These are phyloP conservation scores for Brachionus angularis DNA, from an alignment of 1,140 invertebrate genomes.

Conservation along the genomic window DNA sequence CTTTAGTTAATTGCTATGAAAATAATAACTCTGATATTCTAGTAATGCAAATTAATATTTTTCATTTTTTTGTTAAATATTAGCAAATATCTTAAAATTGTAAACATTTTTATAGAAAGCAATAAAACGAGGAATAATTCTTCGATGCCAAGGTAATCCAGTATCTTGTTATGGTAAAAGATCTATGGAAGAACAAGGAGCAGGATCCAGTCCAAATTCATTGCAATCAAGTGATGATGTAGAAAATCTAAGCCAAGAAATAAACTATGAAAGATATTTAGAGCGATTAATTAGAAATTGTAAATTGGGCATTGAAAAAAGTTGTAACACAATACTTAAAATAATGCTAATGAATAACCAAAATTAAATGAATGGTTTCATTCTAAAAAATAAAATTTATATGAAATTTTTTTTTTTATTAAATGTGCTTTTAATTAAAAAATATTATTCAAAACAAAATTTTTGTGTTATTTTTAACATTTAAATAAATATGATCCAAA, in stretches of 20 bases:
- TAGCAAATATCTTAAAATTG: too few species aligned
- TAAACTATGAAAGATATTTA: constrained; percentile 12
- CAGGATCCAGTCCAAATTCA: too few species aligned
- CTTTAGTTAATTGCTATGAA: too few species aligned
- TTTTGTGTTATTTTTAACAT: neutral
- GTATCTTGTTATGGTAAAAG: constrained; percentile 42
- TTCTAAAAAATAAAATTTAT: too few species aligned
- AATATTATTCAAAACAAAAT: neutral
- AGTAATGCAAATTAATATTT: too few species aligned
- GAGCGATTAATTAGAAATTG: constrained; percentile 26
- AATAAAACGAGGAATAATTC: constrained; percentile 35
- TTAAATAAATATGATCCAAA: too few species aligned
- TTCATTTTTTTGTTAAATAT: too few species aligned
- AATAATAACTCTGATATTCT: too few species aligned
- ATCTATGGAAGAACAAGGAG: constrained; percentile 11
- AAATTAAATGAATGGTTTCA: too few species aligned
- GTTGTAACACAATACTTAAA: constrained; percentile 26
- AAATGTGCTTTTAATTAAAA: neutral
- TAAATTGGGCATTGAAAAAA: neutral
- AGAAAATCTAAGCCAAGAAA: constrained; percentile 18
- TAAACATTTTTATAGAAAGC: too few species aligned
- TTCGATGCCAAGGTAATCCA: constrained; percentile 41
- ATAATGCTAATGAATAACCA: constrained; percentile 41
- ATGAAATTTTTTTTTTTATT: neutral
- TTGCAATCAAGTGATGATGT: constrained; percentile 21